Evolutionary conservation across 2,888 invertebrate genomes (phyloP), one percentile per base, ranked within the genome.

Genomic region (Galerucella nymphaeae): DNA sequence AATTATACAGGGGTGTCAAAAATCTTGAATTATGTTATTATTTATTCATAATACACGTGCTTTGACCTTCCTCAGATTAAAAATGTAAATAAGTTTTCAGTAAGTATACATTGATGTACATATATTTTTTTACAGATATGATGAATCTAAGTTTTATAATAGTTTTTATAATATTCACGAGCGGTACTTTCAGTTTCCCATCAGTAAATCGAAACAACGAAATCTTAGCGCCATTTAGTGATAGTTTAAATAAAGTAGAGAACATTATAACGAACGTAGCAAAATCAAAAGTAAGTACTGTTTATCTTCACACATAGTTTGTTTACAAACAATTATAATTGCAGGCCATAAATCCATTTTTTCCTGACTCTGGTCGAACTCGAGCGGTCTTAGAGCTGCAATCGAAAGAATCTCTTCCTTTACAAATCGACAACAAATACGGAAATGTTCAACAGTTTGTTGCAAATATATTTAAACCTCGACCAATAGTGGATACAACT

Each of bases 401-500:
- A 45, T 16, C 70, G 0, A 76, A 77, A 53, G 86, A 86, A 76
- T 77, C 82, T 6, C 57, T 82, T 42, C 77, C 84, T 13, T 83
- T 85, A 53, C 79, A 84, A 78, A 74, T 80, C 6, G 85, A 86
- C 66, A 80, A 85, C 11, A 78, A 82, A 66, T 87, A 86, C 71
- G 82, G 82, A 1, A 75, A 80, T 14, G 78, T 84, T 4, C 86
- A 86, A 69, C 71, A 83, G 53, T 78, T 83, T 59, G 83, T 83
- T 1, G 84, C 83, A 1, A 77, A 79, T 72, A 77, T 85, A 81
- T 70, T 79, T 82, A 45, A 86, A 81, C 93, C 93, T 0, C 89
- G 90, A 76, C 94, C 95, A 0, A 88, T 95, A 73, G 90, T 95
- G 30, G 95, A 95, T 80, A 90, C 90, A n/a, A 92, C 93, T 78